phyloP scores from a whole-genome alignment of 2,113 vertebrate species.

The Microcebus griseorufus region DNA sequence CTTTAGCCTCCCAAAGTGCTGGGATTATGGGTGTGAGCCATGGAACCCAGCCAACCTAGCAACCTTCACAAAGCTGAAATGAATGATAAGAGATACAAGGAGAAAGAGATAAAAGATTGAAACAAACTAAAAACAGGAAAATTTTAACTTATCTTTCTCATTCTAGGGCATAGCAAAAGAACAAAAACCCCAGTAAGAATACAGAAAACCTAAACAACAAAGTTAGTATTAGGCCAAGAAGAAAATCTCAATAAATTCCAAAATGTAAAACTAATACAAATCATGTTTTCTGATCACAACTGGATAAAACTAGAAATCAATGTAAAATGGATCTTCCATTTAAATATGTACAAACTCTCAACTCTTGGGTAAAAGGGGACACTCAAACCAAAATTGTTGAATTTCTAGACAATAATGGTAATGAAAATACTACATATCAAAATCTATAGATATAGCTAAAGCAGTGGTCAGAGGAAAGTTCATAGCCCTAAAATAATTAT shows the following conservation, averaged over 20 bases:
- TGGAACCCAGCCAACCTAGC: too few species aligned
- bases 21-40: too few species aligned
- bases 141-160: conserved; percentile 42
- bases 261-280: conserved; percentile 36
- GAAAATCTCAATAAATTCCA: conserved; percentile 48
- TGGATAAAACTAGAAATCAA: conserved; percentile 23
- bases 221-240: conserved; percentile 35
- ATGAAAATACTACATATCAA: background rate
- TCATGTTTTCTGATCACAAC: conserved; percentile 14
- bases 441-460: conserved; percentile 28
- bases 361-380: conserved; percentile 15
- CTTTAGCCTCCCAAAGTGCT: too few species aligned
- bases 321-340: conserved; percentile 27
- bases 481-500: conserved; percentile 5
- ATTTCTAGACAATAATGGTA: conserved; percentile 33
- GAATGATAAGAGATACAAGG: background rate
- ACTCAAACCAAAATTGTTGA: conserved; percentile 21
- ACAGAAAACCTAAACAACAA: conserved; percentile 34
- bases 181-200: background rate
- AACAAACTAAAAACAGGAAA: conserved; percentile 29
- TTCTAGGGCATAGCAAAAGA: background rate
- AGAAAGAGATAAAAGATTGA: conserved; percentile 1
- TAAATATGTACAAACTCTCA: conserved; percentile 22
- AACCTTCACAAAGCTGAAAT: conserved; percentile 1
- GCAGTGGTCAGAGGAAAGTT: background rate